These are phyloP conservation scores for Chrosomus eos DNA, from an alignment of 2,797 vertebrate species.

Conservation along the genomic window DNA sequence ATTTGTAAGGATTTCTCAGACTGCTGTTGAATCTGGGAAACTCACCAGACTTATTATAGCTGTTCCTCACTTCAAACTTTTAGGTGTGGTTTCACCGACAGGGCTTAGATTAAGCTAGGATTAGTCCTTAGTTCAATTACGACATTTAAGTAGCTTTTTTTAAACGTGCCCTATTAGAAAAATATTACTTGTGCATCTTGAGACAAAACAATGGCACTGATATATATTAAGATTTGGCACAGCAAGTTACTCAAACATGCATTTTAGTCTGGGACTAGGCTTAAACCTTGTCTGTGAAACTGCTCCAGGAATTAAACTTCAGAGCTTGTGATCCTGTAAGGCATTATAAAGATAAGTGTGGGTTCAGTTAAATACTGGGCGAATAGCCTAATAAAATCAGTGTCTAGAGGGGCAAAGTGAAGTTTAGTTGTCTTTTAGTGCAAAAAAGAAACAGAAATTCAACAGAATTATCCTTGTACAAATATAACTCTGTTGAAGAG, in stretches of 20 bases:
- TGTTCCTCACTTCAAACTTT: conserved; percentile 37
- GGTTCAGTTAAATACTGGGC: conserved; percentile 57
- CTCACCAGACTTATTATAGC: conserved; percentile 52
- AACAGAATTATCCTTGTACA: background rate
- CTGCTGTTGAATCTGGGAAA: background rate
- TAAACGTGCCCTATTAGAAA: too few species aligned
- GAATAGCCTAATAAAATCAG: conserved; percentile 42
- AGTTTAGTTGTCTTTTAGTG: background rate
- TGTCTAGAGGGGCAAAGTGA: conserved; percentile 19
- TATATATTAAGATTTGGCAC: too few species aligned
- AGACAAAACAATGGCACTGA: too few species aligned
- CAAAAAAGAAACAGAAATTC: background rate
- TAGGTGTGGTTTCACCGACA: background rate
- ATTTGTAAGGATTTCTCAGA: background rate
- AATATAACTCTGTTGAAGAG: background rate
- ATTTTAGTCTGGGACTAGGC: too few species aligned
- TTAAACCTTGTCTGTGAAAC: too few species aligned
- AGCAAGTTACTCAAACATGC: too few species aligned
- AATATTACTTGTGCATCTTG: too few species aligned
- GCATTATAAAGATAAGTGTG: conserved; percentile 51
- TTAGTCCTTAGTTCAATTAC: too few species aligned
- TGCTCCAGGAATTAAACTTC: conserved; percentile 57
- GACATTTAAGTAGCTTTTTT: too few species aligned
- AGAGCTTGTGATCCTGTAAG: conserved; percentile 73
- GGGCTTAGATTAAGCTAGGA: too few species aligned